Percentiles rank a stretch among this genome's conserved stretches.
Conservation (phyloP, 2,888 invertebrate species). For the Parnassius orleans region DNA sequence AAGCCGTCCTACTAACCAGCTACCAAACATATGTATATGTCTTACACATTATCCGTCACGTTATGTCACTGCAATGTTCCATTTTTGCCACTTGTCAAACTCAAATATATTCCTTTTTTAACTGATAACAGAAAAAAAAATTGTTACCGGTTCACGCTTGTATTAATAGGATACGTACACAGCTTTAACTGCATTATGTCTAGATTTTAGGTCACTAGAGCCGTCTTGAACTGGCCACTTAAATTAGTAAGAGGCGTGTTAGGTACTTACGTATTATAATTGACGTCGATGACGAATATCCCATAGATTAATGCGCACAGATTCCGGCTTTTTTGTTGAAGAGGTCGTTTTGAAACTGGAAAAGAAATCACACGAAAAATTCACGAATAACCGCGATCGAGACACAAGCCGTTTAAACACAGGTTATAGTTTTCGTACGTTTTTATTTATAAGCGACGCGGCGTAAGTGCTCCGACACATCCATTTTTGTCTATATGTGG, state of each 20-base stretch:
- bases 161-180: constrained; percentile 29
- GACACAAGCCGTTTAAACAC: constrained; percentile 13
- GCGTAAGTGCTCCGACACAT: constrained; percentile 22
- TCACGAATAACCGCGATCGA: constrained; percentile 17
- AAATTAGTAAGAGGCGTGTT: constrained; percentile 36
- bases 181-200: constrained; percentile 63
- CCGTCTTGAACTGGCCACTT: constrained; percentile 42
- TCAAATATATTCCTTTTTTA: constrained; percentile 5
- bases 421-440: constrained; percentile 28
- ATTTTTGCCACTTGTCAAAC: constrained; percentile 19
- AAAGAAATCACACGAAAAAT: constrained; percentile 16
- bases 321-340: constrained; percentile 8
- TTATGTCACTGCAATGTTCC: constrained; percentile 30
- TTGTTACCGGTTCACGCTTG: constrained; percentile 8
- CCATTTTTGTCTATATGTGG: constrained; percentile 31
- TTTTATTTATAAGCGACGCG: constrained; percentile 29
- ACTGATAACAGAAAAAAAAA: neutral
- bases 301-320: constrained; percentile 16
- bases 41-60: constrained; percentile 21
- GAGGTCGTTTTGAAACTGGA: constrained; percentile 14
- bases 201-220: constrained; percentile 62
- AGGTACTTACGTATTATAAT: constrained; percentile 35
- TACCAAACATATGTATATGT: constrained; percentile 31
- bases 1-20: constrained; percentile 44
- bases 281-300: constrained; percentile 18